Evolutionary conservation across 2,797 vertebrate genomes (phyloP).

Genomic region (Garrulus glandarius): DNA sequence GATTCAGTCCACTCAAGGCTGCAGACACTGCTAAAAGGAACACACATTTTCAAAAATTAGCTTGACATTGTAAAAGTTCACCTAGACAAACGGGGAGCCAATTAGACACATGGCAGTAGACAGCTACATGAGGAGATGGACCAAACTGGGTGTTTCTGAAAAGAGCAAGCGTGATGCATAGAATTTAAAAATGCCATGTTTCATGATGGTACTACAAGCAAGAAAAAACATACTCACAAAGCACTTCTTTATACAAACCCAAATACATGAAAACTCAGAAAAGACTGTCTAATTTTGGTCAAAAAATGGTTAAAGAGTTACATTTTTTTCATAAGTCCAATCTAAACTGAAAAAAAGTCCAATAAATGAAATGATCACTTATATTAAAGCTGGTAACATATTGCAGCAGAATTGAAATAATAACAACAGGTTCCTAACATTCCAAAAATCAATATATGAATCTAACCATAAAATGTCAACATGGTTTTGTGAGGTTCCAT

Average conservation of each 20-base stretch:
- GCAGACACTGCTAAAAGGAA: not conserved
- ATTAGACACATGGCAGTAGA: slow-evolving; percentile 23
- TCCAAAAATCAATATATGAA: not conserved
- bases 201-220: not conserved
- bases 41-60: slow-evolving; percentile 40
- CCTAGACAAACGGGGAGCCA: slow-evolving; percentile 22
- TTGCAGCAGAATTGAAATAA: not conserved
- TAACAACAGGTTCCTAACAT: not conserved
- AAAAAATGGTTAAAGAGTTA: not conserved
- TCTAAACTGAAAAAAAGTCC: not conserved
- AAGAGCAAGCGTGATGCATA: not conserved
- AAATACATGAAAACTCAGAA: not conserved
- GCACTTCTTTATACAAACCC: not conserved
- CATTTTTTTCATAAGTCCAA: not conserved
- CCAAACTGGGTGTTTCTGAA: not conserved
- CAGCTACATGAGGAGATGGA: slow-evolving; percentile 6
- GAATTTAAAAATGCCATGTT: slow-evolving; percentile 2
- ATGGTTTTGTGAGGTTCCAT: not conserved
- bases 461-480: not conserved
- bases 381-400: not conserved
- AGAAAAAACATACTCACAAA: not conserved
- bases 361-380: not conserved
- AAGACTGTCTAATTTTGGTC: not conserved
- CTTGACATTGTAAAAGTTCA: slow-evolving; percentile 60
- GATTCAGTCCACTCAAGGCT: not conserved